Evolutionary conservation across 2,797 vertebrate species (phyloP), one percentile per base, ranked within the genome.

Genomic region (Macropodus opercularis): DNA sequence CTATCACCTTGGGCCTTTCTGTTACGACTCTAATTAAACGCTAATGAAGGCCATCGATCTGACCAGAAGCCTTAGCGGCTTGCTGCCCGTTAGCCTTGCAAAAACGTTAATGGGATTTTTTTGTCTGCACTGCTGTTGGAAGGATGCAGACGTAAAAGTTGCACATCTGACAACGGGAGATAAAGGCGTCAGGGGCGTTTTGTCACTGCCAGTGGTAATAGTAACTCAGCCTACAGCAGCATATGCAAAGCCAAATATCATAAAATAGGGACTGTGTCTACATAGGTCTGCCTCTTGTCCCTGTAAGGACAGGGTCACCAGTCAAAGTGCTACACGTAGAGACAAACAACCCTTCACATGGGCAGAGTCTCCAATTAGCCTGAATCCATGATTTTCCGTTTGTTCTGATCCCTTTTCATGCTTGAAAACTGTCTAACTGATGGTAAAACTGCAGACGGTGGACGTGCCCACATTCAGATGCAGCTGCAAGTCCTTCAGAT

Each of bases 1-100:
- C 80, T 47, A 81, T 90, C 85, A 88, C 70, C 67, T 79, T 53
- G 54, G 63, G 58, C 59, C 76, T 62, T 72, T 84, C 85, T 79
- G 75, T 91, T 89, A 85, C 88, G 81, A 74, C 82, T 89, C 69
- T 87, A 88, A 91, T 92, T 90, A 89, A 90, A 90, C 71, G 80
- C 77, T 87, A 87, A 89, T 44, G 56, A 85, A 84, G 79, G 78
- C 54, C 66, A 88, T 85, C 79, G 83, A 90, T 89, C 60, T 60
- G 49, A 70, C 69, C 69, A 78, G 58, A 74, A 52, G 62, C 58
- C 53, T 76, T 17, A 55, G 65, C 57, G 55, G 55, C 72, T 49
- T 51, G 38, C 65, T 70, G 78, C 65, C 74, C 55, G 58, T 79
- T 80, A 57, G 63, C 48, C 10, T 59, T 62, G 29, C 55, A 60